Evolutionary conservation across 2,113 vertebrate genomes (phyloP), one percentile per base, ranked within the genome.

Genomic region (Pleuronectes platessa): DNA sequence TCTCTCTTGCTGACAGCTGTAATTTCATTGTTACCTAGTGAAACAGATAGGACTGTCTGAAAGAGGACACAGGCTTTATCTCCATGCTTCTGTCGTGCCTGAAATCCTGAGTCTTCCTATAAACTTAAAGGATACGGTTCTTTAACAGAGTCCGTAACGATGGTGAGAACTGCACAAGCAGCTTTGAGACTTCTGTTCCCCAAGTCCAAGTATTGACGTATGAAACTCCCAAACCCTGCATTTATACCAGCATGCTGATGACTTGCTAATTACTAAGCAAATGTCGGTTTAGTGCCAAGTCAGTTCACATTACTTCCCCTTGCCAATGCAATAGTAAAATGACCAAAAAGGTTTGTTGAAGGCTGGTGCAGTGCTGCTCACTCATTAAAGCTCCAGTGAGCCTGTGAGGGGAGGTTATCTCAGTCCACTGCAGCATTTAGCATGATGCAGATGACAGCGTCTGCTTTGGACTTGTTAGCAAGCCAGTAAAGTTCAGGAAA

Each of bases 11-110:
- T 87, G 90, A 92, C 92, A 89, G 87, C 74, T 83, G 85, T 86
- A 81, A 76, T 92, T 86, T 88, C 90, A 92, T 92, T 90, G 84
- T 84, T 87, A 84, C 78, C 81, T 84, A 78, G 79, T 81, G 82
- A 88, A 92, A 87, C 60, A 86, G 86, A 90, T 77, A 88, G 55
- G 56, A 77, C 63, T 53, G 74, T 85, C 66, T 78, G 49, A 68
- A 35, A 77, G 63, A 61, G 54, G 60, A 45, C 83, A 62, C 61
- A 18, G 24, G 71, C 47, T 77, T 45, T 87, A 81, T 86, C 86
- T 92, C 84, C 72, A 91, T 82, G 77, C 60, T 79, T 78, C 76
- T 88, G 66, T 53, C 23, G 60, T 40, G 61, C 79, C 61, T 54
- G 69, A 78, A 80, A 85, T 81, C 54, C 60, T 64, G 3, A 63